A percentile compares a stretch with the other conserved stretches of the same genome.
phyloP scores from a whole-genome alignment of 2,113 vertebrate species.

The Anas platyrhynchos region DNA sequence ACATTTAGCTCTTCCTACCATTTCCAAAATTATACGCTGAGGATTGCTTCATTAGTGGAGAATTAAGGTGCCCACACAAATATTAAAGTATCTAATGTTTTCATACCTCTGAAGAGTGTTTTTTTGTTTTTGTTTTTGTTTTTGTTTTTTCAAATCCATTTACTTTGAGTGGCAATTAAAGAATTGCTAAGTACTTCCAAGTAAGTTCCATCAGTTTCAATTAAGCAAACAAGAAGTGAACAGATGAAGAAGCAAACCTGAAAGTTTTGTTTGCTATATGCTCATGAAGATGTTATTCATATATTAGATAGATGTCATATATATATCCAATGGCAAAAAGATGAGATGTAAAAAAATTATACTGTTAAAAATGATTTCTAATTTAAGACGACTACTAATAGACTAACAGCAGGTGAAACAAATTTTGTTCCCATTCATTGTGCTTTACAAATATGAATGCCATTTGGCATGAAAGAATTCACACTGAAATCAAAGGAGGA shows the following conservation, averaged over 20 bases:
- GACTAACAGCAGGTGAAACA: background rate
- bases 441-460: background rate
- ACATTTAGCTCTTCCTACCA: background rate
- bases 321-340: background rate
- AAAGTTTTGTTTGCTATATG: background rate
- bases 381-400: background rate
- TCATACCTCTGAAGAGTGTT: background rate
- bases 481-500: background rate
- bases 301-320: background rate
- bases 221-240: background rate
- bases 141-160: background rate
- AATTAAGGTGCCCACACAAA: background rate
- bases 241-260: background rate
- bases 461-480: background rate
- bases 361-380: background rate
- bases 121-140: background rate
- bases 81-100: background rate
- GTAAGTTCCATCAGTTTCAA: background rate
- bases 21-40: background rate
- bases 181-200: background rate
- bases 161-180: background rate
- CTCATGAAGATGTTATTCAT: background rate
- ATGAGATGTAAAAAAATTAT: background rate
- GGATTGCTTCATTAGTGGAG: background rate
- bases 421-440: background rate